Percentiles rank a stretch among this genome's conserved stretches.
phyloP scores from a whole-genome alignment of 2,113 vertebrate species.

The Bubalus kerabau region DNA sequence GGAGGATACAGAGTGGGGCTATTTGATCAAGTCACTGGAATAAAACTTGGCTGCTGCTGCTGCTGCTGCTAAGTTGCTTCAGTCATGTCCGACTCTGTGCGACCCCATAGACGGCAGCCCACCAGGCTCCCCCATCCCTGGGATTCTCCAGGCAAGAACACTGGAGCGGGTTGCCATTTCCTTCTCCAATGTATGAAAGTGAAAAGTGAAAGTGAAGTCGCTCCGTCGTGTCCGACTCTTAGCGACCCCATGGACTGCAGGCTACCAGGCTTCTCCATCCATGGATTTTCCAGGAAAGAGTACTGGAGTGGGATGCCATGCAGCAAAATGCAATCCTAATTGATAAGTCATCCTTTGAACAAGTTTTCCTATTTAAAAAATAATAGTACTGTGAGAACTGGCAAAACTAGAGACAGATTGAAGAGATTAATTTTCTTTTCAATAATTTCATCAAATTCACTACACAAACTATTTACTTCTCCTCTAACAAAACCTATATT shows the following conservation, averaged over 20 bases:
- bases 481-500: neutral
- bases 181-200: too few relatives aligned
- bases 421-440: neutral
- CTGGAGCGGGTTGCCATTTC: too few relatives aligned
- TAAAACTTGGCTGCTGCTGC: neutral
- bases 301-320: neutral
- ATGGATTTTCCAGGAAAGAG: too few relatives aligned
- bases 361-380: neutral
- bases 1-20: neutral
- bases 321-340: neutral
- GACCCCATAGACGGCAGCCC: rapidly evolving
- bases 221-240: too few relatives aligned
- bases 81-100: too few relatives aligned
- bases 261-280: too few relatives aligned
- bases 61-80: neutral
- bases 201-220: too few relatives aligned
- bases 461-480: neutral
- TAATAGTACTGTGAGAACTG: neutral
- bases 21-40: neutral
- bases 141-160: too few relatives aligned
- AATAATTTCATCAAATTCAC: conserved; percentile 24
- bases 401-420: neutral
- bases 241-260: too few relatives aligned
- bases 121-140: too few relatives aligned
- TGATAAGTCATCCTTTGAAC: neutral